Base-by-base conservation (phyloP, 2,797 vertebrate genomes). In the Margarornis squamiger region DNA sequence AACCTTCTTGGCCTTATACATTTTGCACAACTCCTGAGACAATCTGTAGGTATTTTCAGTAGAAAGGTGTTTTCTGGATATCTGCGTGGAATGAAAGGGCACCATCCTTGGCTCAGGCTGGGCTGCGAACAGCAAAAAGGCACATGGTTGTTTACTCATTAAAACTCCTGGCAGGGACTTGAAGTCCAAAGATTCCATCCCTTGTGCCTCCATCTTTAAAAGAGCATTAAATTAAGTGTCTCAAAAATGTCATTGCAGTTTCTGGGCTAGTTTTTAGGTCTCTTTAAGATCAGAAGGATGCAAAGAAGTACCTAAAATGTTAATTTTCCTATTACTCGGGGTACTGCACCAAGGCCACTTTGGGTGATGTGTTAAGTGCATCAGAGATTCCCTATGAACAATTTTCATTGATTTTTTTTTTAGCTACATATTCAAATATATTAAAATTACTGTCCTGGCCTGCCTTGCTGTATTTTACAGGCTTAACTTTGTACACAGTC, bases 151-250 rank as follows among this genome's bases (percentile, higher is more conserved):
- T 89, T 92, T 91, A 48, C 78, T 88, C 73, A 55, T 76, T 70
- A 73, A 79, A 94, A 62, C 34, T 79, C 46, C 66, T 92, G 82
- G 29, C 70, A 92, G 59, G 76, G 45, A 43, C 86, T 91, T 88
- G 22, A 49, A 61, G 32, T 76, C 23, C 34, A 81, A 66, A 29
- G 51, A 21, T 65, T 78, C 51, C 67, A 32, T 76, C 55, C 22
- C 66, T 68, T 36, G 51, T 78, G 59, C 20, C 8, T 86, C 20
- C 12, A 26, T 43, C 54, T 78, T 94, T 75, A n/a, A 81, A 78
- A 78, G 5, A 66, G 4, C 19, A 39, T 41, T 62, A 68, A 73
- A 70, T 82, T 32, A 59, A 26, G 38, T 34, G 16, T 27, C 51
- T 89, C 17, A 51, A 54, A 86, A 92, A 58, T 41, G 9, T n/a